Evolutionary conservation across 2,113 vertebrate genomes (phyloP).

Genomic region (Saccopteryx bilineata): DNA sequence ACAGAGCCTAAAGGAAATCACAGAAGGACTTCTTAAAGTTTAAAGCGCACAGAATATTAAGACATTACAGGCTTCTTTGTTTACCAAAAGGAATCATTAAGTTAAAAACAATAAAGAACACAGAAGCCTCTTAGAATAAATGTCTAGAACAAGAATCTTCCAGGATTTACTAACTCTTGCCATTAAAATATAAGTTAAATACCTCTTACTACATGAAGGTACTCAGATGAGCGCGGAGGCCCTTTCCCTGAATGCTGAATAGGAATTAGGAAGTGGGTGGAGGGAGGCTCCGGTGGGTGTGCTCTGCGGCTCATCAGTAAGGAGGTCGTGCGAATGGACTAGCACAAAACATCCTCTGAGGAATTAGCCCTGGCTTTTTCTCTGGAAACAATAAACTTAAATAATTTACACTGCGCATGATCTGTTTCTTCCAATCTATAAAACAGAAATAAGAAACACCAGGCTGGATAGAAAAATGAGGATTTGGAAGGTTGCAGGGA

Average conservation of each 20-base stretch:
- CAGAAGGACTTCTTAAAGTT: not conserved
- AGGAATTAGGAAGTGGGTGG: not conserved
- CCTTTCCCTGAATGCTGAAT: slow-evolving; percentile 51
- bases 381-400: slow-evolving; percentile 43
- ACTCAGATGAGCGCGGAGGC: slow-evolving; percentile 16
- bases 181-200: slow-evolving; percentile 67
- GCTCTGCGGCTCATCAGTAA: slow-evolving; percentile 62
- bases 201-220: not conserved
- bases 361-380: slow-evolving; percentile 23
- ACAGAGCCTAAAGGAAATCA: fast-evolving
- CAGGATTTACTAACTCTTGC: slow-evolving; percentile 47
- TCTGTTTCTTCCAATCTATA: slow-evolving; percentile 53
- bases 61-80: not conserved
- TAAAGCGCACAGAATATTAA: not conserved
- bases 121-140: not conserved
- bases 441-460: slow-evolving; percentile 65
- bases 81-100: not conserved
- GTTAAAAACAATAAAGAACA: not conserved
- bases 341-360: slow-evolving; percentile 29
- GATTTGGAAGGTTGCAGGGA: slow-evolving; percentile 7
- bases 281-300: not conserved
- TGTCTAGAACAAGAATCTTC: not conserved
- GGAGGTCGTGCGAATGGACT: not conserved
- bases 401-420: slow-evolving; percentile 57
- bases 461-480: not conserved